These are phyloP conservation scores for Stenolophus ochropezus DNA, from an alignment of 2,888 invertebrate species.

Conservation along the genomic window DNA sequence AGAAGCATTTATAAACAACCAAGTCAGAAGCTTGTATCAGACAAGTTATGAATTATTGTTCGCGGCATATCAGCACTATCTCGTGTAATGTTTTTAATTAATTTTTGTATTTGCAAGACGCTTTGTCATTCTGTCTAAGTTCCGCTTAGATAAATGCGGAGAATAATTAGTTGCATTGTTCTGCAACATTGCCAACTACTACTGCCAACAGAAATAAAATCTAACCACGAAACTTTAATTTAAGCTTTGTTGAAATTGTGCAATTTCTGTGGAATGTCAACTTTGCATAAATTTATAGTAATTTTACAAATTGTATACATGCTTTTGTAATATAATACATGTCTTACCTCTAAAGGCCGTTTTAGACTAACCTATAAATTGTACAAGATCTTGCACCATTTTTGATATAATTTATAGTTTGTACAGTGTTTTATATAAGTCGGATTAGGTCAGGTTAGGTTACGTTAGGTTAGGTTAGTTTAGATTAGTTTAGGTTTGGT, in stretches of 20 bases:
- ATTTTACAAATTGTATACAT: neutral
- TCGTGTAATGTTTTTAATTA: neutral
- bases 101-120: neutral
- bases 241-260: neutral
- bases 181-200: conserved; percentile 14
- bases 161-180: conserved; percentile 24
- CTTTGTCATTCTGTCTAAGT: conserved; percentile 11
- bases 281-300: neutral
- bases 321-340: too few relatives aligned
- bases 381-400: too few relatives aligned
- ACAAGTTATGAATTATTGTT: neutral
- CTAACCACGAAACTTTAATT: neutral
- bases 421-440: too few relatives aligned
- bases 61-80: neutral
- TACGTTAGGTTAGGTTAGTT: too few relatives aligned
- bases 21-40: neutral
- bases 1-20: neutral
- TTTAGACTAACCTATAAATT: too few relatives aligned
- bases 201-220: conserved; percentile 18
- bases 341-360: too few relatives aligned
- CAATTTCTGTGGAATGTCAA: neutral
- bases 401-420: too few relatives aligned
- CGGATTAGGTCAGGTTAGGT: too few relatives aligned
- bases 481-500: too few relatives aligned
- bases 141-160: neutral